phyloP scores from a whole-genome alignment of 2,113 vertebrate species.

The Ammodytes dubius region DNA sequence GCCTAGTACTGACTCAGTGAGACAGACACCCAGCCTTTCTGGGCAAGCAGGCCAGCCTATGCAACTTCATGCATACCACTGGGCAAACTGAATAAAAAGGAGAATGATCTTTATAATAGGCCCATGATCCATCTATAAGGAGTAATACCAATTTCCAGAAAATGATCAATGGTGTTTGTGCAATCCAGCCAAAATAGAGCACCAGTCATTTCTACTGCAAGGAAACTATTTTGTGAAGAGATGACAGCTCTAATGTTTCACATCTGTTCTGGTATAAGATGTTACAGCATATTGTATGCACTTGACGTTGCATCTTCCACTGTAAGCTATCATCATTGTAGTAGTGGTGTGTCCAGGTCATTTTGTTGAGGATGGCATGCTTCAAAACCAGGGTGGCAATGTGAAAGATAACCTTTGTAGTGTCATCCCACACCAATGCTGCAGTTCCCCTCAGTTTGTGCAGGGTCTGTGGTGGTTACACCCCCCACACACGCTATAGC shows the following conservation, averaged over 20 bases:
- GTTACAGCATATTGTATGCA: neutral
- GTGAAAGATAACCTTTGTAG: neutral
- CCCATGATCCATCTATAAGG: neutral
- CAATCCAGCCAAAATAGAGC: neutral
- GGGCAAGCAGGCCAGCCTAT: constrained; percentile 58
- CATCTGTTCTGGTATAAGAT: neutral
- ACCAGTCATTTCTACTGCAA: neutral
- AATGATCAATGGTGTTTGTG: neutral
- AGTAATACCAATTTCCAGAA: neutral
- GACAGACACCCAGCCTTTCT: constrained; percentile 66
- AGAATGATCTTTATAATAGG: neutral
- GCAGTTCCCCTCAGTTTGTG: no score
- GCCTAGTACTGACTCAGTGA: constrained; percentile 68
- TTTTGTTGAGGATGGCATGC: neutral
- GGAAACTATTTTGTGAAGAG: neutral
- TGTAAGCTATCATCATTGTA: neutral
- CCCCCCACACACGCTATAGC: no score
- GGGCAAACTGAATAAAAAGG: neutral
- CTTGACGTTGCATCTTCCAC: constrained; percentile 23
- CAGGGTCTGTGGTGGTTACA: no score
- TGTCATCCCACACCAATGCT: no score
- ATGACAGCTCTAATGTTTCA: neutral
- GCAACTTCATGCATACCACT: constrained; percentile 39
- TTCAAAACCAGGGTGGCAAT: constrained; percentile 1
- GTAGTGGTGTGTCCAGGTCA: neutral